phyloP scores from a whole-genome alignment of 2,797 vertebrate species.

The Anolis apletophallus region DNA sequence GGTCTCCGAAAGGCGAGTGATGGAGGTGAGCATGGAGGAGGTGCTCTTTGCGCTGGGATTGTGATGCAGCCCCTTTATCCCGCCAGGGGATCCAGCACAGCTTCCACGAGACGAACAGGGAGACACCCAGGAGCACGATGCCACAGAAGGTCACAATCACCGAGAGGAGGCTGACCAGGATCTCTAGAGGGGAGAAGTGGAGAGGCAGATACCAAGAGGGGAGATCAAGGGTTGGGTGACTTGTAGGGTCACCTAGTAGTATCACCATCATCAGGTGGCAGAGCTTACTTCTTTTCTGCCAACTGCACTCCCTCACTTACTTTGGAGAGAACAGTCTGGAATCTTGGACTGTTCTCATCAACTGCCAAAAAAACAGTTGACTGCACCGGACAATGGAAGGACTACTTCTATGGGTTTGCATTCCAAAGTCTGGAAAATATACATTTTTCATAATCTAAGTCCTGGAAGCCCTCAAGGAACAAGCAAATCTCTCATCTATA shows the following conservation, averaged over 20 bases:
- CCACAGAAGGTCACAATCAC: slow-evolving; percentile 95
- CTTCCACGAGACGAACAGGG: slow-evolving; percentile 97
- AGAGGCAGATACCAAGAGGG: slow-evolving; percentile 15
- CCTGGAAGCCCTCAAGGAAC: too few species aligned
- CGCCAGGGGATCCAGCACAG: slow-evolving; percentile 95
- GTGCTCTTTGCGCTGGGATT: slow-evolving; percentile 85
- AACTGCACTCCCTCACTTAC: neutral
- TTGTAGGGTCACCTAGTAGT: neutral
- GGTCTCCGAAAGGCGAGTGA: slow-evolving; percentile 88
- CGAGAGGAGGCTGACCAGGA: slow-evolving; percentile 92
- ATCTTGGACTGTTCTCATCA: neutral
- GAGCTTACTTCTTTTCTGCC: neutral
- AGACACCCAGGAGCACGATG: slow-evolving; percentile 91
- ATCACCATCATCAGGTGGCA: neutral
- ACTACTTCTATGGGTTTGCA: neutral
- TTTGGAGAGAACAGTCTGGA: neutral
- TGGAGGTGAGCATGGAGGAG: slow-evolving; percentile 85
- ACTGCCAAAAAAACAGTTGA: neutral
- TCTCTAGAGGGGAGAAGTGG: slow-evolving; percentile 78
- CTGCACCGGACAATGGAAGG: too few species aligned
- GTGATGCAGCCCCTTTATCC: slow-evolving; percentile 87
- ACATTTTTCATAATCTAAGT: neutral
- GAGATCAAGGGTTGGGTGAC: neutral
- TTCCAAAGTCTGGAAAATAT: too few species aligned
- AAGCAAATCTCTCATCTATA: neutral